phyloP scores from a whole-genome alignment of 2,113 vertebrate species.

The Macroglossus sobrinus region DNA sequence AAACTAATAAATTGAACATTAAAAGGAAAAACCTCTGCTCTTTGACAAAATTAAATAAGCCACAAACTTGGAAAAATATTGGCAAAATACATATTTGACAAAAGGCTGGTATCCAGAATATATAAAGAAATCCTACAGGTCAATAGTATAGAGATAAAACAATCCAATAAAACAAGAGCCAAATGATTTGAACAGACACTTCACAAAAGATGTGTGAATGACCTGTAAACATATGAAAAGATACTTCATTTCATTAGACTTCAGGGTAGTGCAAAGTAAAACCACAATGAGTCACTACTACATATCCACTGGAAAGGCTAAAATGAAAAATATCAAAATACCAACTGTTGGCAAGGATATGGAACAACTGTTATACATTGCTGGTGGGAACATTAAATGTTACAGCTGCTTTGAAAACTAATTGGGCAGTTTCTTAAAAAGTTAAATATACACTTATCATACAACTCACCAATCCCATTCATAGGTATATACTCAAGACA shows the following conservation, averaged over 20 bases:
- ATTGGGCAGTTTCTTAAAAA: not conserved
- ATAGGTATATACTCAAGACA: not conserved
- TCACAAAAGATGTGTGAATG: not conserved
- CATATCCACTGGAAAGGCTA: not conserved
- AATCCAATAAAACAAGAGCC: not conserved
- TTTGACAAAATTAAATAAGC: not conserved
- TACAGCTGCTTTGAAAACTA: not conserved
- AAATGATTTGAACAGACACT: constrained; percentile 4
- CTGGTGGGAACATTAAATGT: not conserved
- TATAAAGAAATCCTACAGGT: not conserved
- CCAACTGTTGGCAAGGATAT: not conserved
- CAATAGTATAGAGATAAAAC: not conserved
- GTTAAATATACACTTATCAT: not conserved
- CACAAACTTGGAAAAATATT: not conserved
- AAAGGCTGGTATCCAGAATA: not conserved
- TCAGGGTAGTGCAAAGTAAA: not conserved
- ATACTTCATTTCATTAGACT: not conserved
- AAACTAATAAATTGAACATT: not conserved
- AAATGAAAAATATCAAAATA: not conserved
- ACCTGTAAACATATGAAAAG: not conserved
- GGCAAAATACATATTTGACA: constrained; percentile 7
- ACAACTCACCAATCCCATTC: not conserved
- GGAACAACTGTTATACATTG: not conserved
- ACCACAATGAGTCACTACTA: not conserved
- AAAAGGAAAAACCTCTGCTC: not conserved